phyloP scores from a whole-genome alignment of 2,888 invertebrate species.

The Aphrophora alni region DNA sequence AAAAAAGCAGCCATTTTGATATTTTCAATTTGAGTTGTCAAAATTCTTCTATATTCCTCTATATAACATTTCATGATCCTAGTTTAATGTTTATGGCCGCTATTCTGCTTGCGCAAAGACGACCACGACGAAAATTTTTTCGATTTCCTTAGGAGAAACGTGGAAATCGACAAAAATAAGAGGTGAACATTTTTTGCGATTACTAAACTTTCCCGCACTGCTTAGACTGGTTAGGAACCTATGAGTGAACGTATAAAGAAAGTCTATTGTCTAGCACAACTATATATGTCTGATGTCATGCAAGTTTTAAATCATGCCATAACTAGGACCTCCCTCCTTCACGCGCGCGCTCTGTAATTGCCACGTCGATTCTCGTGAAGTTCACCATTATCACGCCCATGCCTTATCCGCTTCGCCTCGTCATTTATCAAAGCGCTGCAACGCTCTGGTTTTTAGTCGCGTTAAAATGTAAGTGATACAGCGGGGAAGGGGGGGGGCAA shows the following conservation, averaged over 20 bases:
- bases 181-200: too few species aligned
- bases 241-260: not conserved
- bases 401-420: not conserved
- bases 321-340: constrained; percentile 9
- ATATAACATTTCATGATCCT: too few species aligned
- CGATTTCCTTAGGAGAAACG: too few species aligned
- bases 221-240: too few species aligned
- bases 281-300: not conserved
- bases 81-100: too few species aligned
- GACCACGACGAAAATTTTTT: too few species aligned
- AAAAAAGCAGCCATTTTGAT: too few species aligned
- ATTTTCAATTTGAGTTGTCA: too few species aligned
- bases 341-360: constrained; percentile 6
- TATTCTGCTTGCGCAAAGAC: too few species aligned
- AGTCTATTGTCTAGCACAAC: not conserved
- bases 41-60: too few species aligned
- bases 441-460: not conserved
- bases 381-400: not conserved
- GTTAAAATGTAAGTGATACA: not conserved
- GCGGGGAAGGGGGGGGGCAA: not conserved
- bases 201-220: too few species aligned
- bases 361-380: not conserved
- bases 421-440: not conserved
- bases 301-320: not conserved
- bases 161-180: too few species aligned